Percentiles rank a stretch among this genome's conserved stretches.
These are phyloP conservation scores for Ormyrus thymus DNA, from an alignment of 2,888 invertebrate species.

Conservation along the genomic window DNA sequence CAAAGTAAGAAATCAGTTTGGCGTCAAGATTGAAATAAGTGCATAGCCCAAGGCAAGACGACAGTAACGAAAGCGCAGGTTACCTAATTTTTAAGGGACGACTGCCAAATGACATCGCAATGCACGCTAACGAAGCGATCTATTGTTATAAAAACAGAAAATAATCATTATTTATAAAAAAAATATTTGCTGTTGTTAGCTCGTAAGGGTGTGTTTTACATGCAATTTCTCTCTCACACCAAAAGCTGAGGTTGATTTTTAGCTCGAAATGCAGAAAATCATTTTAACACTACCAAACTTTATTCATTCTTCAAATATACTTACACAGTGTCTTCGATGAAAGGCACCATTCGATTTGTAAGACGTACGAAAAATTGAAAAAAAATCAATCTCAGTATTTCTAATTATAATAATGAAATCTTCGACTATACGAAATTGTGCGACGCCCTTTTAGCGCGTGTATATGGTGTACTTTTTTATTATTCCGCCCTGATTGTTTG, in stretches of 20 bases:
- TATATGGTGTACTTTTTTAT: conserved; percentile 13
- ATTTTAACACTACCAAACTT: not conserved
- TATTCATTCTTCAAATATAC: too few species aligned
- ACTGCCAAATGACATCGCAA: conserved; percentile 42
- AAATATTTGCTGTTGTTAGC: conserved; percentile 29
- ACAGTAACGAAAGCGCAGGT: conserved; percentile 15
- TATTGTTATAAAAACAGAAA: conserved; percentile 29
- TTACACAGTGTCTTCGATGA: not conserved
- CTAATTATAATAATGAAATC: conserved; percentile 1
- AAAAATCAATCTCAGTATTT: conserved; percentile 8
- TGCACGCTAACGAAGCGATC: conserved; percentile 30
- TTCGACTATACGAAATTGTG: conserved; percentile 16
- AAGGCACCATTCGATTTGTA: conserved; percentile 4
- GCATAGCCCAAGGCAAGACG: conserved; percentile 22
- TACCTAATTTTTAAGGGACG: conserved; percentile 43
- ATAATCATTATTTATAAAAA: conserved; percentile 26
- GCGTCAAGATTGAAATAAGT: conserved; percentile 5
- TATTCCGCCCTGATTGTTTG: conserved; percentile 28
- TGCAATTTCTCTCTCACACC: conserved; percentile 29
- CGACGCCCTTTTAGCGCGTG: conserved; percentile 2
- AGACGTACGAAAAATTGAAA: not conserved
- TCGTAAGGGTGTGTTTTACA: conserved; percentile 20
- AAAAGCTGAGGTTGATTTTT: conserved; percentile 17
- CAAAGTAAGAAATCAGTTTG: conserved; percentile 29
- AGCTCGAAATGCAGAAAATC: not conserved